phyloP scores from a whole-genome alignment of 2,797 vertebrate species.

The Silurus aristotelis region DNA sequence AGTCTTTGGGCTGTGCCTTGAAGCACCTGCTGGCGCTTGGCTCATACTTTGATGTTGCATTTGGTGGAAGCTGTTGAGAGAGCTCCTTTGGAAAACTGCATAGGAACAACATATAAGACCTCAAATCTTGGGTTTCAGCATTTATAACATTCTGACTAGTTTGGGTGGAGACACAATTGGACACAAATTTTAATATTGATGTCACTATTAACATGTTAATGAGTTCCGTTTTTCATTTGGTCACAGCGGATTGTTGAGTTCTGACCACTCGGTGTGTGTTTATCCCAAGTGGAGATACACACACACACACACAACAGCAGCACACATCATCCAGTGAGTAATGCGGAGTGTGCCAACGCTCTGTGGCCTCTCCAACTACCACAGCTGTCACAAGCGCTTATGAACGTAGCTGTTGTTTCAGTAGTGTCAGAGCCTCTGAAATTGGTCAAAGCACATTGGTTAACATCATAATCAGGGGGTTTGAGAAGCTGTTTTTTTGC shows the following conservation, averaged over 20 bases:
- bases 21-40: too few relatives aligned
- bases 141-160: too few relatives aligned
- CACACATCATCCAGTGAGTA: constrained; percentile 30
- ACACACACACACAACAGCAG: background rate
- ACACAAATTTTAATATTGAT: too few relatives aligned
- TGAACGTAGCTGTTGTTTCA: constrained; percentile 23
- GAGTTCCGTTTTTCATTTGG: background rate
- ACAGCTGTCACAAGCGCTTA: constrained; percentile 24
- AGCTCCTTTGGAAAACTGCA: too few relatives aligned
- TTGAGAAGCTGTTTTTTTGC: constrained; percentile 28
- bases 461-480: constrained; percentile 11
- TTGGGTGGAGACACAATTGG: too few relatives aligned
- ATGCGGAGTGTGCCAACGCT: constrained; percentile 28
- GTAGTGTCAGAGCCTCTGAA: background rate
- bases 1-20: too few relatives aligned
- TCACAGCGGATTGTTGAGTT: background rate
- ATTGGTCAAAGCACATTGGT: background rate
- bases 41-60: too few relatives aligned
- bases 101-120: too few relatives aligned
- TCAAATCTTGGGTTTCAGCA: too few relatives aligned
- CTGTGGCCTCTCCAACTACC: constrained; percentile 26
- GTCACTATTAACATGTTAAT: background rate
- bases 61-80: too few relatives aligned
- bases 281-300: constrained; percentile 16
- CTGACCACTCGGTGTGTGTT: constrained; percentile 19